These are phyloP conservation scores for Acipenser ruthenus DNA, from an alignment of 2,797 vertebrate species.

Conservation along the genomic window DNA sequence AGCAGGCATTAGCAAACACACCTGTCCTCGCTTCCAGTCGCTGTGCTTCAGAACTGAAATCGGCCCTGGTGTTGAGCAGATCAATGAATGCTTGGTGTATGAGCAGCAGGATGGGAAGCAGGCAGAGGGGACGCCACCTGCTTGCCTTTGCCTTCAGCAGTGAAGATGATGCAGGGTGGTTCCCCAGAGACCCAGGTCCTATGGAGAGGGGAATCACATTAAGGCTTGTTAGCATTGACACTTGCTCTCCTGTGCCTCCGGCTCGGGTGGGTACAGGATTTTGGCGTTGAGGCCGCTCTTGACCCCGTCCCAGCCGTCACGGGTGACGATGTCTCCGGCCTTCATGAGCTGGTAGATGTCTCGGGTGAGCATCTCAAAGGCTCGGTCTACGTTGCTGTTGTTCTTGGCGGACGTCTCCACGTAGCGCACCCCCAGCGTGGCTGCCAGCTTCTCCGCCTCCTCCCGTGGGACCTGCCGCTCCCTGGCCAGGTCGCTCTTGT, in stretches of 20 bases:
- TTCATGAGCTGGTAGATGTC: conserved; percentile 74
- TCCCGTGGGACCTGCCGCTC: conserved; percentile 60
- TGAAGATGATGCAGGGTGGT: too few relatives aligned
- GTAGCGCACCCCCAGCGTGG: conserved; percentile 71
- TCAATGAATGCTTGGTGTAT: too few relatives aligned
- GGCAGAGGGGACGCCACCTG: too few relatives aligned
- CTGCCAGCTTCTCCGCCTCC: conserved; percentile 66
- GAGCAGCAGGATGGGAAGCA: too few relatives aligned
- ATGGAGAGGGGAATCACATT: too few relatives aligned
- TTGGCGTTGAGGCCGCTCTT: conserved; percentile 68
- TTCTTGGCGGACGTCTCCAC: conserved; percentile 74
- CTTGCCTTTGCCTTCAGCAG: too few relatives aligned
- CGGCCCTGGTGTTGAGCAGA: too few relatives aligned
- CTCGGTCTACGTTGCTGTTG: conserved; percentile 72
- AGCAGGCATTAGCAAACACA: too few relatives aligned
- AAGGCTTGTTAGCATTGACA: conserved; percentile 39
- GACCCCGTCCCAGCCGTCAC: conserved; percentile 66
- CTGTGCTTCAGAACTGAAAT: too few relatives aligned
- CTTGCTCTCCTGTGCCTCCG: conserved; percentile 35
- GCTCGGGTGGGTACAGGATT: conserved; percentile 35
- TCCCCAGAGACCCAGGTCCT: too few relatives aligned
- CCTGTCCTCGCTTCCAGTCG: too few relatives aligned
- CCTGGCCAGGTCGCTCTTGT: conserved; percentile 76
- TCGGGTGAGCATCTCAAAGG: conserved; percentile 65
- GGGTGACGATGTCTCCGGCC: conserved; percentile 59